A percentile compares a stretch with the other conserved stretches of the same genome.
These are phyloP conservation scores for Lissonota sp. DNA, from an alignment of 2,888 invertebrate genomes.

Conservation along the genomic window DNA sequence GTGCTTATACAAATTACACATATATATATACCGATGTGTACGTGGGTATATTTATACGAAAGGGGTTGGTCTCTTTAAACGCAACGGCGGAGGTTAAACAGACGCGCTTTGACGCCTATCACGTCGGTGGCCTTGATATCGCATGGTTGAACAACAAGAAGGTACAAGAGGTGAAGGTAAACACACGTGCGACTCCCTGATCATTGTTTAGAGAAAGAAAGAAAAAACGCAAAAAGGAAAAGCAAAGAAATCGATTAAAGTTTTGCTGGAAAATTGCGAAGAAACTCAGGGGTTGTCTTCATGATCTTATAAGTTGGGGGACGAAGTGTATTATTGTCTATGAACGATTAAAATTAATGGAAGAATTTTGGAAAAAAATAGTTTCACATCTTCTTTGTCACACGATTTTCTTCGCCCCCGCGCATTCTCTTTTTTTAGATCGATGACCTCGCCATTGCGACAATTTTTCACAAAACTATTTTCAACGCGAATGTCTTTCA, in stretches of 20 bases:
- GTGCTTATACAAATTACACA: background rate
- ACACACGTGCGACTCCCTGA: background rate
- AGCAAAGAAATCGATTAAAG: slow-evolving; percentile 35
- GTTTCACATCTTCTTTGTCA: too few species aligned
- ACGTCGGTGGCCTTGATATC: slow-evolving; percentile 49
- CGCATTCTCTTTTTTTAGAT: too few species aligned
- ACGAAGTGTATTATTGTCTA: background rate
- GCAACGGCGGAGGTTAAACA: slow-evolving; percentile 9
- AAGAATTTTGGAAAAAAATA: too few species aligned
- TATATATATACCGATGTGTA: background rate
- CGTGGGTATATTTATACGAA: background rate
- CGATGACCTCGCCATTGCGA: too few species aligned
- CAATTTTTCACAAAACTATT: too few species aligned
- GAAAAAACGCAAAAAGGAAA: background rate
- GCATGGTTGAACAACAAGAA: slow-evolving; percentile 39
- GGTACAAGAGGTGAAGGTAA: slow-evolving; percentile 5
- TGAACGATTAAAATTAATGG: too few species aligned
- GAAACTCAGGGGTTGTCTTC: background rate
- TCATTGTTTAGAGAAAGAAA: background rate
- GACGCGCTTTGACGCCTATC: slow-evolving; percentile 41
- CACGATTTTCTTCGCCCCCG: too few species aligned
- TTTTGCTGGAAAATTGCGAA: slow-evolving; percentile 20
- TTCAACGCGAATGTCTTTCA: too few species aligned
- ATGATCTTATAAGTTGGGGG: background rate
- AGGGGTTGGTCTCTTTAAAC: slow-evolving; percentile 13